phyloP scores from a whole-genome alignment of 2,888 invertebrate species.

The Meta bourneti region DNA sequence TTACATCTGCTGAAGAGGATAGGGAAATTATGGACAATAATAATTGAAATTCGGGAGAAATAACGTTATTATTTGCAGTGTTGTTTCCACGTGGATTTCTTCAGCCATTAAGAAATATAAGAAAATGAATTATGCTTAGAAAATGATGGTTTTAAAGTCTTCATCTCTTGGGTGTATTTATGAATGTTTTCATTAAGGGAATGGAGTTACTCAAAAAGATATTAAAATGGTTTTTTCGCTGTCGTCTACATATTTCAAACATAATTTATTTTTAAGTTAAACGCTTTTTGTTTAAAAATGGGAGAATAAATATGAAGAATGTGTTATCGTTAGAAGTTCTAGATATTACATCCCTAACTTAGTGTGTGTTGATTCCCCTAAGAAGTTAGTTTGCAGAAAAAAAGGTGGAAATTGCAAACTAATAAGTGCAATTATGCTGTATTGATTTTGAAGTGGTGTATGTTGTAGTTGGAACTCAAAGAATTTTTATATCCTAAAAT shows the following conservation, averaged over 20 bases:
- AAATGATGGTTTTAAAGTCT: slow-evolving; percentile 16
- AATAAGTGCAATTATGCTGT: no score
- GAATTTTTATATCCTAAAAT: no score
- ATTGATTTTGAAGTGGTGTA: no score
- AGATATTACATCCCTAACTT: no score
- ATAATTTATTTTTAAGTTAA: not conserved
- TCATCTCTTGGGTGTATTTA: slow-evolving; percentile 28
- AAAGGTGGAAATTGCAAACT: no score
- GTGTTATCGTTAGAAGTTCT: no score
- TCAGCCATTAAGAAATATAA: slow-evolving; percentile 5
- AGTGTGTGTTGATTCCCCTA: no score
- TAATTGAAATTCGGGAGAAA: not conserved
- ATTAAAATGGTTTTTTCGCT: slow-evolving; percentile 21
- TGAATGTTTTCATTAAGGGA: slow-evolving; percentile 8
- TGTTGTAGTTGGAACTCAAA: no score
- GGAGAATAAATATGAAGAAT: not conserved
- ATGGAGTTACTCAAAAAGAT: slow-evolving; percentile 30
- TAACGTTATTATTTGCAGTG: not conserved
- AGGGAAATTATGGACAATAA: not conserved
- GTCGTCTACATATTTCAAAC: not conserved
- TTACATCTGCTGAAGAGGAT: not conserved
- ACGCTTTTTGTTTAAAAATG: not conserved
- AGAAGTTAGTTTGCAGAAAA: no score
- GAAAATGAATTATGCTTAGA: slow-evolving; percentile 36
- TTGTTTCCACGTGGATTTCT: not conserved